phyloP scores from a whole-genome alignment of 2,113 vertebrate genomes.

The Oreochromis aureus region DNA sequence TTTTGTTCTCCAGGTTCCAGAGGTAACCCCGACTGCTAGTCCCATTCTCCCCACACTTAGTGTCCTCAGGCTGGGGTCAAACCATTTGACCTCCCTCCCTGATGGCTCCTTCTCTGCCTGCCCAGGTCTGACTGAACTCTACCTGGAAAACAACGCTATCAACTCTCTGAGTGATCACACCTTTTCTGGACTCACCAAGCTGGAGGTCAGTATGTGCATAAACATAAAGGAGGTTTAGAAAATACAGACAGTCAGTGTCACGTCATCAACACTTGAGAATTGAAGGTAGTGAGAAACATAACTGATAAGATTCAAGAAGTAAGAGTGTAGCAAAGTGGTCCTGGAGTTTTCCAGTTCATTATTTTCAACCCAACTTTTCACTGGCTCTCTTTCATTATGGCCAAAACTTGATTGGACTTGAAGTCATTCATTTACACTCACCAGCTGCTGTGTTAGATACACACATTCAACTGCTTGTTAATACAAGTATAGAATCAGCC shows the following conservation, averaged over 20 bases:
- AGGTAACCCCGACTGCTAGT: neutral
- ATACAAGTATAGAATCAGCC: neutral
- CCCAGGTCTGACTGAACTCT: constrained; percentile 51
- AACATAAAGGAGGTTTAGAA: neutral
- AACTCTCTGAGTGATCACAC: constrained; percentile 26
- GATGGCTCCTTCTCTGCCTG: constrained; percentile 43
- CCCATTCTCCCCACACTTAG: constrained; percentile 42
- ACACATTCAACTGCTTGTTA: neutral
- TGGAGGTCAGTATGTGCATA: constrained; percentile 40
- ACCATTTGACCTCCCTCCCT: constrained; percentile 41
- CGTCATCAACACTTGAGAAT: neutral
- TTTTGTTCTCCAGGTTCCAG: constrained; percentile 20
- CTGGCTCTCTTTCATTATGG: neutral
- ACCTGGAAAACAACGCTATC: constrained; percentile 59
- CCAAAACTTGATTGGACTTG: neutral
- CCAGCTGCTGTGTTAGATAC: neutral
- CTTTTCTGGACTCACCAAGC: constrained; percentile 55
- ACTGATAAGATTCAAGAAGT: neutral
- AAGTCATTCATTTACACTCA: neutral
- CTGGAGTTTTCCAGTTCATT: neutral
- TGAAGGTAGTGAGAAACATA: neutral
- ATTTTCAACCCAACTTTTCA: neutral
- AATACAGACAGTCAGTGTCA: neutral
- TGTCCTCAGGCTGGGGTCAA: constrained; percentile 58
- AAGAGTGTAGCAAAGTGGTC: neutral